Base-by-base conservation (phyloP, 2,113 vertebrate species). In the Mastomys coucha region DNA sequence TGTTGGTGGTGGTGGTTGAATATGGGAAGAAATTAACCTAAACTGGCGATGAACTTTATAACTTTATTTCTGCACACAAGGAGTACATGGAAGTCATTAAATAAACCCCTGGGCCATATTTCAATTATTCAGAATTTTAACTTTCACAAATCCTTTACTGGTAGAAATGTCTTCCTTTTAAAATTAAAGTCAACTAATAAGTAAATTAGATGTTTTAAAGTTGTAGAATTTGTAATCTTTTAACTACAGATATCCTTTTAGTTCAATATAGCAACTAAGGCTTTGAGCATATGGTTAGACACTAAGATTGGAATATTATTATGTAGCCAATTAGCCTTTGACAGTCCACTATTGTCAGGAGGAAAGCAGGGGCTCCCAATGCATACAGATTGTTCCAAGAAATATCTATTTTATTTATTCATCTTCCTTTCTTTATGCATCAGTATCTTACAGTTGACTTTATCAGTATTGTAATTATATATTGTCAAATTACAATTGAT, bases 201-300 rank as follows among this genome's bases (percentile, higher is more conserved):
- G 77, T 87, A 84, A 78, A 67, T 81, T 12, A 9, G 67, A 72
- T 22, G 81, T 94, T 26, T 49, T 76, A 85, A 92, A 69, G 85
- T 53, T 13, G 53, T 81, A 45, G 58, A 90, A 90, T 28, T 19
- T 96, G 6, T 60, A 36, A 28, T 91, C 12, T 56, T 97, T 69
- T 95, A 96, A 72, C 49, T 65, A 81, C 56, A 92, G 33, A 91
- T 58, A 65, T 97, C 60, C 12, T 45, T 91, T 89, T 70, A 16
- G 16, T 65, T 73, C 42, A 58, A 1, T 58, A 42, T 76, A 24
- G 13, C 60, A 93, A 92, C 56, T 91, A n/a, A n/a, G 65, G 1
- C 24, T 90, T 33, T 84, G 3, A 65, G 65, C 2, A 36, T 81
- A 58, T 58, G 16, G 45, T 81, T 22, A 92, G 75, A 56, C 14